These are phyloP conservation scores for Ptychodera flava DNA, from an alignment of 35 echinoderm and acorn worm genomes.

Conservation along the genomic window DNA sequence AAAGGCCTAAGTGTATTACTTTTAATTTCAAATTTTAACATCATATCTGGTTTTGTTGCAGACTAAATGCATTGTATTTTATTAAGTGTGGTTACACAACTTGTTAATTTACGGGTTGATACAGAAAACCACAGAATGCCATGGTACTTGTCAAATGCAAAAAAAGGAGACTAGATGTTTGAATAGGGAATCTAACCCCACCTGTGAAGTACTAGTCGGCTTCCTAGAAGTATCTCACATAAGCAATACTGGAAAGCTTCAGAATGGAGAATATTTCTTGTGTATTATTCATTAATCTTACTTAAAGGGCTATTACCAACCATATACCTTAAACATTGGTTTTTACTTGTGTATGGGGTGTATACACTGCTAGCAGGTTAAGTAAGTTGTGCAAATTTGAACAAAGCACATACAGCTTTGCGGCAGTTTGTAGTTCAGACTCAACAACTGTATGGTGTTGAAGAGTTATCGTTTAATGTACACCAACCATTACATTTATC, in stretches of 20 bases:
- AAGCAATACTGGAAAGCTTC: conserved; percentile 22
- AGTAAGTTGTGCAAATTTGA: conserved; percentile 6
- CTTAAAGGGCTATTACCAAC: conserved; percentile 5
- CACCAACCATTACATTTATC: not conserved
- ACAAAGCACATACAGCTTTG: not conserved
- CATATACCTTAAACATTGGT: conserved; percentile 13
- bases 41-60: not conserved
- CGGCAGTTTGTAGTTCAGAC: conserved; percentile 3
- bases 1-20: conserved; percentile 15
- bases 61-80: conserved; percentile 22
- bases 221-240: conserved; percentile 11
- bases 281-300: conserved; percentile 20
- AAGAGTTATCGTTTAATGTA: not conserved
- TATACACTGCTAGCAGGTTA: not conserved
- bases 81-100: not conserved
- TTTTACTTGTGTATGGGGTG: conserved; percentile 15
- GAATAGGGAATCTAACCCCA: conserved; percentile 4
- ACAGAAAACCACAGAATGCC: not conserved
- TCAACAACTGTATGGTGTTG: not conserved
- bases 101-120: conserved; percentile 9
- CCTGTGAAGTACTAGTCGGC: conserved; percentile 20
- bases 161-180: not conserved
- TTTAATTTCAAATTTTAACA: not conserved
- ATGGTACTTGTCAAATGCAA: conserved; percentile 7
- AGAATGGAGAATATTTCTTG: conserved; percentile 26